Conservation (phyloP, 2,113 vertebrate species). For the Trogon melanurus region DNA sequence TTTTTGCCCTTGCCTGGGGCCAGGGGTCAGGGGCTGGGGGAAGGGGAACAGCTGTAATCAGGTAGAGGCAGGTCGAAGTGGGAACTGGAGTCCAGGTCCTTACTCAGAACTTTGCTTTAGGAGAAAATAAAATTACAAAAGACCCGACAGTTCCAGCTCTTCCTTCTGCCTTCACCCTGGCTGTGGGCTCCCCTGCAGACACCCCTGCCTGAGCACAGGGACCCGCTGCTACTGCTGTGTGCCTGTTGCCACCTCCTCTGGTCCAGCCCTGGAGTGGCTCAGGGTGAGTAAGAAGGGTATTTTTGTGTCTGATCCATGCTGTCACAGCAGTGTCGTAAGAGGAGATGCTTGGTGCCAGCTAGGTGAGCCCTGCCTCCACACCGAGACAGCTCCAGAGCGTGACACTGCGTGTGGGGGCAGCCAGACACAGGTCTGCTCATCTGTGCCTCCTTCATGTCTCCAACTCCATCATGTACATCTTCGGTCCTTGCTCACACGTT, state of each 20-base stretch:
- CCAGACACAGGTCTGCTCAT: background rate
- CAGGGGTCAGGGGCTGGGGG: background rate
- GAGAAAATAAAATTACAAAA: background rate
- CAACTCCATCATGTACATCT: rapidly evolving
- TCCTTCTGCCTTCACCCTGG: background rate
- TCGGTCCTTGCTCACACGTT: rapidly evolving
- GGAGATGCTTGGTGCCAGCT: background rate
- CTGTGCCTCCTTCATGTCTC: background rate
- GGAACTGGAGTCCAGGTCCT: background rate
- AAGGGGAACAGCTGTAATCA: background rate
- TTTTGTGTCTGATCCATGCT: background rate
- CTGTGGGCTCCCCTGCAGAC: background rate
- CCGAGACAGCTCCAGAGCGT: rapidly evolving
- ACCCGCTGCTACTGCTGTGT: background rate
- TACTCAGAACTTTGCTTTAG: background rate
- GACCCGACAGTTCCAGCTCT: rapidly evolving
- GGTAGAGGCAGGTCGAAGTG: rapidly evolving
- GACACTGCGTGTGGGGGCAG: rapidly evolving
- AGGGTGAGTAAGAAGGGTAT: rapidly evolving
- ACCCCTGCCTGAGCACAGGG: no score
- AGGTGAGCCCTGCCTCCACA: background rate
- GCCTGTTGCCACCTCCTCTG: background rate
- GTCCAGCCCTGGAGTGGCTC: background rate
- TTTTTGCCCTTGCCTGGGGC: background rate
- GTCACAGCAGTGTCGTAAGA: background rate